These are phyloP conservation scores for Drosophila emarginata DNA, from an alignment of 2,888 invertebrate genomes.

Conservation along the genomic window DNA sequence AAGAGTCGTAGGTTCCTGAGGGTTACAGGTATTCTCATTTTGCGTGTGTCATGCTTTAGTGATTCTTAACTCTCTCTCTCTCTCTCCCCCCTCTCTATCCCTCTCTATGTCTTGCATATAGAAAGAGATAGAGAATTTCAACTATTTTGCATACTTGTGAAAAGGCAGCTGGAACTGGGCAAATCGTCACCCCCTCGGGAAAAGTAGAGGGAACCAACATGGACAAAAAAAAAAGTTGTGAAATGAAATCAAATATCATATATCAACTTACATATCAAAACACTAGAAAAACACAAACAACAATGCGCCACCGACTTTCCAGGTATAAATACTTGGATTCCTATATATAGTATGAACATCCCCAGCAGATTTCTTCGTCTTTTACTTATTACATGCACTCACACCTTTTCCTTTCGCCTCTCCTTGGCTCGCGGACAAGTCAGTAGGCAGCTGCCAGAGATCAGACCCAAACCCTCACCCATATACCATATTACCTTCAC, in stretches of 20 bases:
- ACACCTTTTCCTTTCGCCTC: constrained; percentile 56
- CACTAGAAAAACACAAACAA: constrained; percentile 64
- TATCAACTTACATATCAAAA: constrained; percentile 76
- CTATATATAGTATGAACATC: constrained; percentile 15
- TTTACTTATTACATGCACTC: constrained; percentile 61
- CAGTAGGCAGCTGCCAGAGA: constrained; percentile 20
- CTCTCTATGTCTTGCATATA: no score
- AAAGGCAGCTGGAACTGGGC: constrained; percentile 19
- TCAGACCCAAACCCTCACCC: constrained; percentile 22
- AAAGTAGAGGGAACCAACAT: constrained; percentile 10
- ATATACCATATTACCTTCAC: not conserved
- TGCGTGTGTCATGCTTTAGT: constrained; percentile 44
- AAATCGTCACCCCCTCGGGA: constrained; percentile 1
- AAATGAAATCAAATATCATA: constrained; percentile 73
- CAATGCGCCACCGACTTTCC: constrained; percentile 26
- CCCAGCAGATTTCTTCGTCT: constrained; percentile 14
- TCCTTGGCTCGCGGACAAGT: constrained; percentile 8
- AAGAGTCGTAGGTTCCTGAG: constrained; percentile 15
- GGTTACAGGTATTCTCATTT: constrained; percentile 22
- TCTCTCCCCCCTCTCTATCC: not conserved
- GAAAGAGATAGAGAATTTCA: not conserved
- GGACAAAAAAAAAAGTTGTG: constrained; percentile 52
- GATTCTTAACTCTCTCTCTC: constrained; percentile 15
- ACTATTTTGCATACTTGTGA: not conserved
- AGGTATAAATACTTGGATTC: not conserved